Evolutionary conservation across 2,797 vertebrate genomes (phyloP), one percentile per base, ranked within the genome.

Genomic region (Rhincodon typus): DNA sequence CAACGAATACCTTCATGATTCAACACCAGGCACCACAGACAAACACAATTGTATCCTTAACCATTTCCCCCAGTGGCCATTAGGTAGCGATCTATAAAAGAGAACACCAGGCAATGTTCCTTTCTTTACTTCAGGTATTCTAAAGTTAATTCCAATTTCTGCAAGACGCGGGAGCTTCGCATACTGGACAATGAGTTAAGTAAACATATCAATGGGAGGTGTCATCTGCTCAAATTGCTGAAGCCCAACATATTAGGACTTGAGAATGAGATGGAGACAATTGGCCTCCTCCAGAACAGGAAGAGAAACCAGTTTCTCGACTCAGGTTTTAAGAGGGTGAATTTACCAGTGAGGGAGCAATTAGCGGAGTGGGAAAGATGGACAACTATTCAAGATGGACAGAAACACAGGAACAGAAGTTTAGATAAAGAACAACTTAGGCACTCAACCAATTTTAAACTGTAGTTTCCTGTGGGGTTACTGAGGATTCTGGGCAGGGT

Each of bases 171-270:
- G 88, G 57, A n/a, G 34, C 1, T 66, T 66, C 5, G 6, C 62
- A 34, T 5, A n/a, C 30, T 6, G 2, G 34, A n/a, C 66, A 34
- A 25, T 21, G 87, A 90, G 15, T 91, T 34, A 66, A 38, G 34
- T 57, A 91, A 91, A 91, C 57, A 66, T n/a, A 67, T 91, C 57
- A n/a, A 53, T 62, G 15, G n/a, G 87, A 90, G 53, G 13, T 62
- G 87, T 90, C 87, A 62, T 57, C 88, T 38, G n/a, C 30, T 66
- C 88, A 38, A 10, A 90, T 25, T 90, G 87, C 87, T 90, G 87
- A 90, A 91, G 17, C 88, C 66, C 30, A 38, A 91, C 38, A 66
- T 23, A 1, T 62, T 38, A 27, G 0, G n/a, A n/a, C 87, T 90
- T 91, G n/a, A 67, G n/a, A 13, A 53, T 10, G 34, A 38, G 57